Conservation (phyloP, 23 tunicate species). For the Styela clava region DNA sequence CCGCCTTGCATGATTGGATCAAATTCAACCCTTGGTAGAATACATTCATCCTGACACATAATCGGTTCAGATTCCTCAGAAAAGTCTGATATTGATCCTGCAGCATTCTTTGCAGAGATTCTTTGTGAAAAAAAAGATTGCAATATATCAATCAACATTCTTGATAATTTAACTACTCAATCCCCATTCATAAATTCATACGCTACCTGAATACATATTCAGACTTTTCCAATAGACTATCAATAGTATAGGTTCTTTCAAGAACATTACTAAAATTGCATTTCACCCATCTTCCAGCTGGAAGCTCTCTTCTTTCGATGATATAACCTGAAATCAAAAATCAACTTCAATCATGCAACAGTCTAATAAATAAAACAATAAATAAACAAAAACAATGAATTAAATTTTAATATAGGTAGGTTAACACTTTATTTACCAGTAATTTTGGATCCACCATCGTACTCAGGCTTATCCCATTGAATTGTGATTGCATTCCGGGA, state of each 20-base stretch:
- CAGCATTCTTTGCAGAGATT: slow-evolving; percentile 89
- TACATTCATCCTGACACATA: slow-evolving; percentile 32
- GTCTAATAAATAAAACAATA: not conserved
- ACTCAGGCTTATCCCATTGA: slow-evolving; percentile 80
- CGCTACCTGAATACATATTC: slow-evolving; percentile 48
- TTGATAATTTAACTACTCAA: not conserved
- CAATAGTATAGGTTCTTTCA: slow-evolving; percentile 40
- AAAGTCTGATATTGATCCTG: slow-evolving; percentile 51
- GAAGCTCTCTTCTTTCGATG: slow-evolving; percentile 66
- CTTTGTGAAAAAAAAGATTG: slow-evolving; percentile 20
- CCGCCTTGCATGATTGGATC: slow-evolving; percentile 51
- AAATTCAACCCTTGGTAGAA: slow-evolving; percentile 68
- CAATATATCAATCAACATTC: slow-evolving; percentile 1
- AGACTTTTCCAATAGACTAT: slow-evolving; percentile 55
- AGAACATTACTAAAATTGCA: slow-evolving; percentile 81
- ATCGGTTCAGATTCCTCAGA: slow-evolving; percentile 41
- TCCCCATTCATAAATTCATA: not conserved
- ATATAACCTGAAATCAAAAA: slow-evolving; percentile 44
- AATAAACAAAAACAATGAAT: no score
- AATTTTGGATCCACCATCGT: slow-evolving; percentile 80
- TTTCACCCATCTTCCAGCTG: slow-evolving; percentile 77
- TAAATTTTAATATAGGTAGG: not conserved
- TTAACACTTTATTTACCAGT: slow-evolving; percentile 59
- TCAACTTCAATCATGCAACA: no score
- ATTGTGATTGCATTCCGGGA: slow-evolving; percentile 35